Evolutionary conservation across 2,888 invertebrate genomes (phyloP), one percentile per base, ranked within the genome.

Genomic region (Esperia sulphurella): DNA sequence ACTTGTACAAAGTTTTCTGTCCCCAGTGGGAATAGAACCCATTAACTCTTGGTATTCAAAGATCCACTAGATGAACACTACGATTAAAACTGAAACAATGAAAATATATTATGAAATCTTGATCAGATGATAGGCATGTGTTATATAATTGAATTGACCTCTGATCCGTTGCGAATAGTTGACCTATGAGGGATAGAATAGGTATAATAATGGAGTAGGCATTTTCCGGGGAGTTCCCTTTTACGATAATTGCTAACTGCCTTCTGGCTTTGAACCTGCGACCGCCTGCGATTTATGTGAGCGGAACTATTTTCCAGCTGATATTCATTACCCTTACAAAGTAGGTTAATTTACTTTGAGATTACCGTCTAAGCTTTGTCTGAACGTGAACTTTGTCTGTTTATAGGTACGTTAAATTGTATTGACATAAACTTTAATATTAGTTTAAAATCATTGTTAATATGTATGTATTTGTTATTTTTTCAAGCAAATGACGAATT

Each of bases 201-300:
- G 63, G 59, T 61, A 65, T 68, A 67, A 71, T 68, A 69, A 67
- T 60, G 58, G 65, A 61, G 55, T 50, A 58, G 63, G 60, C 63
- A 73, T 72, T 71, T 75, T 67, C 65, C 67, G 21, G 21, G 65
- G 42, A 42, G 42, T 14, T 42, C 42, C 42, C 42, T 42, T 76
- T 76, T 71, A 79, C 71, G 71, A 71, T 76, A 75, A 77, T 75
- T 75, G 71, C 68, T 59, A 57, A 65, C 52, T 54, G 68, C 66
- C 61, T 67, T 56, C 59, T 54, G 53, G 59, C 62, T 14, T 37
- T 21, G 44, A 37, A 44, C 44, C 44, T 44, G 35, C 7, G 31
- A 42, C 30, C 42, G 44, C 21, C 44, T 44, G 44, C 28, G 37
- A 37, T 37, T 44, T 28, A 44, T 44, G 37, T 21, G 14, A 14